Evolutionary conservation across 1,140 invertebrate species (phyloP).

Genomic region (Acromyrmex charruanus): DNA sequence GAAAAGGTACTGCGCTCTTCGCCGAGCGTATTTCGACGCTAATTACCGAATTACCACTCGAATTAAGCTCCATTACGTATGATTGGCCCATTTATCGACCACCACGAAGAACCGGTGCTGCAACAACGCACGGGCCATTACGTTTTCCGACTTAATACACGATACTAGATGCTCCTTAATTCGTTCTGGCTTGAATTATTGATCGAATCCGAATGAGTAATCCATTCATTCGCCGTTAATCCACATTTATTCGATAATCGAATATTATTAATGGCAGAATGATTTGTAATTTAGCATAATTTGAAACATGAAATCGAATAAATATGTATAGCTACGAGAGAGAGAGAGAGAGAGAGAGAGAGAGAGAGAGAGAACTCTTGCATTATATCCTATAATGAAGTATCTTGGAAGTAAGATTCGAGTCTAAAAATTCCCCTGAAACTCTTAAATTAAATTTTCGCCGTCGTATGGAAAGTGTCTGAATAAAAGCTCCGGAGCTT

Average conservation of each 20-base stretch:
- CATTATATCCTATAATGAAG: background rate
- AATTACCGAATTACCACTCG: slow-evolving; percentile 62
- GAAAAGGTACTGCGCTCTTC: slow-evolving; percentile 38
- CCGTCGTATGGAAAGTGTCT: background rate
- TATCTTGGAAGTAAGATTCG: background rate
- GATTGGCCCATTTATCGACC: slow-evolving; percentile 62
- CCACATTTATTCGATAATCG: slow-evolving; percentile 20
- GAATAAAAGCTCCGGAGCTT: background rate
- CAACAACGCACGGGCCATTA: slow-evolving; percentile 49
- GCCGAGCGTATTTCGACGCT: slow-evolving; percentile 26
- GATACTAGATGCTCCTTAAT: slow-evolving; percentile 34
- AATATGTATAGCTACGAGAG: background rate
- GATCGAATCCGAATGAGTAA: slow-evolving; percentile 26
- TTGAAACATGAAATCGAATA: slow-evolving; percentile 6
- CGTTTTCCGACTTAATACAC: slow-evolving; percentile 50
- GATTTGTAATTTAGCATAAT: slow-evolving; percentile 31
- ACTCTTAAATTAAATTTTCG: slow-evolving; percentile 3
- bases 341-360: background rate
- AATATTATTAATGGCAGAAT: slow-evolving; percentile 15
- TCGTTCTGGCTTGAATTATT: slow-evolving; percentile 41
- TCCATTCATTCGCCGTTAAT: slow-evolving; percentile 11
- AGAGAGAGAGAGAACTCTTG: background rate
- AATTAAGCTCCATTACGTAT: slow-evolving; percentile 62
- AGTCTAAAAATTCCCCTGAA: slow-evolving; percentile 19
- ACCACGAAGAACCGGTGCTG: slow-evolving; percentile 22